These are phyloP conservation scores for Hemicordylus capensis DNA, from an alignment of 2,113 vertebrate genomes.

Conservation along the genomic window DNA sequence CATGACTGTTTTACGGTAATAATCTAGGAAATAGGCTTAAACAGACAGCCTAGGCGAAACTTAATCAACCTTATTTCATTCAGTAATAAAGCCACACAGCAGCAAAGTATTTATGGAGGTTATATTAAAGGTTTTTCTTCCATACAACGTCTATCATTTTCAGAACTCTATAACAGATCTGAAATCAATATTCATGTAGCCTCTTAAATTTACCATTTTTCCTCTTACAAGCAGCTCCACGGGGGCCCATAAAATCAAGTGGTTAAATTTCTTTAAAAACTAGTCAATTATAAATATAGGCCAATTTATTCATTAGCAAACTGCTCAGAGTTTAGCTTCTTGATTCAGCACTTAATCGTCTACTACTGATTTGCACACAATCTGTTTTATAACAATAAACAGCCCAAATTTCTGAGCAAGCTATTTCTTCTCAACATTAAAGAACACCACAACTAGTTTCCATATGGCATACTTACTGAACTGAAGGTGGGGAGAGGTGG, in stretches of 20 bases:
- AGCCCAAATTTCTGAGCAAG: constrained; percentile 11
- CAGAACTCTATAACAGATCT: not conserved
- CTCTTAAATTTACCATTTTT: constrained; percentile 56
- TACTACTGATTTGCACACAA: not conserved
- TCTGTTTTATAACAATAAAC: constrained; percentile 7
- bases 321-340: not conserved
- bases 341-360: not conserved
- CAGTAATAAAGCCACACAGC: not conserved
- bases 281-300: not conserved
- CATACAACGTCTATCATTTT: not conserved
- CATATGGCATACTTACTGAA: rapidly evolving
- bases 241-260: constrained; percentile 43
- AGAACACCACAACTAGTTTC: not conserved
- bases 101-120: constrained; percentile 8
- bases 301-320: constrained; percentile 18
- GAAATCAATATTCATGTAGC: constrained; percentile 59
- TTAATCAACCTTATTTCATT: constrained; percentile 18
- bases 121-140: constrained; percentile 3
- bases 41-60: not conserved
- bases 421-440: not conserved
- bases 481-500: not conserved
- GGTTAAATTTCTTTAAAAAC: constrained; percentile 57
- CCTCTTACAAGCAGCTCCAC: constrained; percentile 51
- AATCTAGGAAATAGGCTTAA: constrained; percentile 3
- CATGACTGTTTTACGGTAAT: constrained; percentile 16